A percentile compares a stretch with the other conserved stretches of the same genome.
Evolutionary conservation across 2,888 invertebrate genomes (phyloP).

Genomic region (Thecophora atra): DNA sequence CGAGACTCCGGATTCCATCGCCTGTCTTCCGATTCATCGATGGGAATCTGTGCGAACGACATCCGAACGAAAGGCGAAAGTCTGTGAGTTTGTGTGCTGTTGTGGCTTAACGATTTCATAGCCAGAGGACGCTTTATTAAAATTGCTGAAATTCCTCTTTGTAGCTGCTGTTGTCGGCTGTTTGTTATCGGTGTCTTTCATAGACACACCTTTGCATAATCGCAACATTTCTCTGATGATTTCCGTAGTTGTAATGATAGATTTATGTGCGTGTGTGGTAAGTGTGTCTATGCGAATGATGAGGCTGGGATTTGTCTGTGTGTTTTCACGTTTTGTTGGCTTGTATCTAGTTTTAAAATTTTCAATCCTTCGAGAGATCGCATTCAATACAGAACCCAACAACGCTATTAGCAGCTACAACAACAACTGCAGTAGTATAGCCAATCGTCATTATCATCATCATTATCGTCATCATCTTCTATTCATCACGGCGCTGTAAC

Average conservation of each 20-base stretch:
- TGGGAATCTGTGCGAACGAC: too few species aligned
- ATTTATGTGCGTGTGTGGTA: background rate
- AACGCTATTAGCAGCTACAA: background rate
- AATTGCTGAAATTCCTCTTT: background rate
- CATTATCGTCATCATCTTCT: background rate
- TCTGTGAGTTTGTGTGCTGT: slow-evolving; percentile 7
- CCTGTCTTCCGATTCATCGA: too few species aligned
- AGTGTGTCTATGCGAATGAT: background rate
- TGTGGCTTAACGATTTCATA: slow-evolving; percentile 58
- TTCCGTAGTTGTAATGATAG: background rate
- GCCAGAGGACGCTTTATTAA: slow-evolving; percentile 58
- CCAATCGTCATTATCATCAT: too few species aligned
- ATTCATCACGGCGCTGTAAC: background rate
- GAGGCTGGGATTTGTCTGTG: background rate
- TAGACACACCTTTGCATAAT: background rate
- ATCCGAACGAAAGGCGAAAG: too few species aligned
- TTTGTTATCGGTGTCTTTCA: background rate
- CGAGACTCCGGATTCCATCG: background rate
- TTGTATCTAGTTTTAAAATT: too few species aligned
- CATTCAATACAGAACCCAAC: background rate
- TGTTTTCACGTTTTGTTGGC: background rate
- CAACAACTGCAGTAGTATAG: background rate
- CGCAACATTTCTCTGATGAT: background rate
- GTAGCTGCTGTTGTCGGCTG: background rate
- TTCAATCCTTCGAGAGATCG: too few species aligned